A percentile compares a stretch with the other conserved stretches of the same genome.
phyloP scores from a whole-genome alignment of 1,140 invertebrate species.

The Diabrotica undecimpunctata region DNA sequence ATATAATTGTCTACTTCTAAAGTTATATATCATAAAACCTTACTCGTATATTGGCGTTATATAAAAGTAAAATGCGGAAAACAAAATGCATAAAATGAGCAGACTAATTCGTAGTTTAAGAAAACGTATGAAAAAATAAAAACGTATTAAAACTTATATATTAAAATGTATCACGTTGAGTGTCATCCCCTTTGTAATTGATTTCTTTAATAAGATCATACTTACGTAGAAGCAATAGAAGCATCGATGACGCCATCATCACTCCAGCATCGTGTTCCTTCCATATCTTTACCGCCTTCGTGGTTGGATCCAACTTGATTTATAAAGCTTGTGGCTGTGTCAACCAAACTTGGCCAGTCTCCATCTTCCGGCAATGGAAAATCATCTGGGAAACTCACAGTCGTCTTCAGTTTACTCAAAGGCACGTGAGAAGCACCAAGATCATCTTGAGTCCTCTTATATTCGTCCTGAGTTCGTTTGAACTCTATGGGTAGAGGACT shows the following conservation, averaged over 20 bases:
- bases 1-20: too few species aligned
- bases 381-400: constrained; percentile 34
- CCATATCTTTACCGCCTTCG: constrained; percentile 28
- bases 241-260: constrained; percentile 46
- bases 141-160: too few species aligned
- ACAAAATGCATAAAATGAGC: too few species aligned
- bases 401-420: constrained; percentile 28
- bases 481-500: constrained; percentile 58
- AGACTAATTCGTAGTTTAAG: too few species aligned
- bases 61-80: too few species aligned
- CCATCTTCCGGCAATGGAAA: constrained; percentile 61
- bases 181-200: too few species aligned
- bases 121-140: too few species aligned
- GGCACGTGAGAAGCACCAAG: constrained; percentile 32
- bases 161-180: too few species aligned
- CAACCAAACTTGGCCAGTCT: constrained; percentile 74
- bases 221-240: constrained; percentile 46
- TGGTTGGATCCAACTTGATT: constrained; percentile 50
- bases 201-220: constrained; percentile 11
- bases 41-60: too few species aligned
- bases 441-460: background rate
- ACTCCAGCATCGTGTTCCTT: constrained; percentile 24
- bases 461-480: constrained; percentile 56
- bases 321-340: constrained; percentile 72
- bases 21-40: too few species aligned